These are phyloP conservation scores for Lagria hirta DNA, from an alignment of 2,888 invertebrate genomes.

Conservation along the genomic window DNA sequence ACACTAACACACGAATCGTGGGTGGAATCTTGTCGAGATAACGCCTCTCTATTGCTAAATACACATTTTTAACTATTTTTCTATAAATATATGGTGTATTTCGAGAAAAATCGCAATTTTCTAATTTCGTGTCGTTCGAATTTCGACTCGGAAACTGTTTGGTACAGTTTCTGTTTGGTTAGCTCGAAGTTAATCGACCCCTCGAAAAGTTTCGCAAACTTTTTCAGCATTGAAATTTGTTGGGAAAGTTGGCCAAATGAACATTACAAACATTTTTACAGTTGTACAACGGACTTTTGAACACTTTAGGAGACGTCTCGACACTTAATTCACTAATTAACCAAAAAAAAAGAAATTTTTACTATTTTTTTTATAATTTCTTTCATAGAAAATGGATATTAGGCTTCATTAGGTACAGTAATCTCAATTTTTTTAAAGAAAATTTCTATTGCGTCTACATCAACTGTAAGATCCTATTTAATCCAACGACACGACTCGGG, in stretches of 20 bases:
- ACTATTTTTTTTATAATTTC: no score
- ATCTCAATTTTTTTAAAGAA: no score
- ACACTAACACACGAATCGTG: constrained; percentile 43
- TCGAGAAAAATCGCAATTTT: constrained; percentile 9
- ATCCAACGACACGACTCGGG: no score
- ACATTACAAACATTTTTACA: constrained; percentile 17
- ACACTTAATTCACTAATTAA: no score
- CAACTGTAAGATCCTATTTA: no score
- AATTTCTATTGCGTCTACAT: no score
- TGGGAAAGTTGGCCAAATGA: constrained; percentile 35
- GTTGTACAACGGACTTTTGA: neutral
- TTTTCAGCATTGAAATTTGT: constrained; percentile 55
- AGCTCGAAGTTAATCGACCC: constrained; percentile 54
- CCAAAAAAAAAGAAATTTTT: no score
- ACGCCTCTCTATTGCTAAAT: constrained; percentile 44
- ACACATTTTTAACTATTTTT: constrained; percentile 39
- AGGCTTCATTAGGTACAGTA: no score
- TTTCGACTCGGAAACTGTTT: constrained; percentile 45
- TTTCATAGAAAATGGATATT: no score
- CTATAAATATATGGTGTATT: constrained; percentile 26
- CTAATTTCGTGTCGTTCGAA: constrained; percentile 10
- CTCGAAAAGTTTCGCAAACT: constrained; percentile 54
- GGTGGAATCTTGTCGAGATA: constrained; percentile 46
- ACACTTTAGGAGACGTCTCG: no score
- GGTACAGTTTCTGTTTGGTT: constrained; percentile 52